A percentile compares a stretch with the other conserved stretches of the same genome.
Evolutionary conservation across 2,888 invertebrate species (phyloP).

Genomic region (Phlogophora meticulosa): DNA sequence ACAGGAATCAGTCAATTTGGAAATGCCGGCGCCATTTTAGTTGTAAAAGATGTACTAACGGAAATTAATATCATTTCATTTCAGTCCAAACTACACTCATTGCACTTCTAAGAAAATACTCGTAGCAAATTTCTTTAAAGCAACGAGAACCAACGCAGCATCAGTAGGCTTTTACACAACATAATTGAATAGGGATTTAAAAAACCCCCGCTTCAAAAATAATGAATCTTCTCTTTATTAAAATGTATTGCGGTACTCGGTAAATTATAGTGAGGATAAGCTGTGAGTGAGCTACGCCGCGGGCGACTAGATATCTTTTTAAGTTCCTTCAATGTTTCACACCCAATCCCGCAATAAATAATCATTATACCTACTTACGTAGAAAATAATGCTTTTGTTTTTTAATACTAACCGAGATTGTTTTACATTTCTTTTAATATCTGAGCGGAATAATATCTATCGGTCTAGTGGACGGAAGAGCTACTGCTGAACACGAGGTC

Average conservation of each 20-base stretch:
- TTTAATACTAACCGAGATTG: too few species aligned
- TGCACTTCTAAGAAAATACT: not conserved
- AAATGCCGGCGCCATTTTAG: too few species aligned
- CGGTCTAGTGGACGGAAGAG: too few species aligned
- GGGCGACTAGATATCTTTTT: constrained; percentile 55
- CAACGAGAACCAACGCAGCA: not conserved
- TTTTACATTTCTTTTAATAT: too few species aligned
- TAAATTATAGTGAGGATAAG: constrained; percentile 77
- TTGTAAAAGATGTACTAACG: too few species aligned
- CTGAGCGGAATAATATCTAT: too few species aligned
- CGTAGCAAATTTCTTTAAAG: not conserved
- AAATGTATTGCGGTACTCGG: constrained; percentile 64
- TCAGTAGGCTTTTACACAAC: constrained; percentile 20
- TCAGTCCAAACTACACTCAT: not conserved
- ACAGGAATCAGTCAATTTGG: too few species aligned
- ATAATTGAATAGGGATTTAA: not conserved
- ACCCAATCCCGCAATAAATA: constrained; percentile 61
- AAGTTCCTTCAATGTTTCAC: constrained; percentile 56
- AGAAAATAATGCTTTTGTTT: too few species aligned
- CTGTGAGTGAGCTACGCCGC: constrained; percentile 68
- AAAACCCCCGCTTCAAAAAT: constrained; percentile 9
- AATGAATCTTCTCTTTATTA: constrained; percentile 44
- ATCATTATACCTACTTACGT: constrained; percentile 51
- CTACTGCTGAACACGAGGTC: too few species aligned
- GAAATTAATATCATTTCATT: too few species aligned